Percentiles rank a stretch among this genome's conserved stretches.
These are phyloP conservation scores for Bungarus multicinctus DNA, from an alignment of 2,113 vertebrate species.

Conservation along the genomic window DNA sequence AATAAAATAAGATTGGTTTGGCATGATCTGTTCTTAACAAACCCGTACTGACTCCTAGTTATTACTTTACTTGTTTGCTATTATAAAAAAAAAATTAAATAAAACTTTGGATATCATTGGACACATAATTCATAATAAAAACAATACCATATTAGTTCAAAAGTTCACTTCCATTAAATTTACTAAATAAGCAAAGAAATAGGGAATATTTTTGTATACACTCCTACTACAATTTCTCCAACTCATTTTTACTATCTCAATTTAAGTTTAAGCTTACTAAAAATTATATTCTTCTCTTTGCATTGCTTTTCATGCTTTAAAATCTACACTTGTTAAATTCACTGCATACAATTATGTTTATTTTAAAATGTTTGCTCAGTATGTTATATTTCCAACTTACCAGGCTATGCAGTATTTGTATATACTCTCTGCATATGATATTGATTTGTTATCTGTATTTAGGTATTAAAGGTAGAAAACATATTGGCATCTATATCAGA, in stretches of 20 bases:
- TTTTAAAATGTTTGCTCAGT: conserved; percentile 3
- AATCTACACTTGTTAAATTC: background rate
- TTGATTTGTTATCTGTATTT: background rate
- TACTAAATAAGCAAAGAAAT: background rate
- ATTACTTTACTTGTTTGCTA: too few species aligned
- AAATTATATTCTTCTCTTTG: background rate
- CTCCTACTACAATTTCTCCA: background rate
- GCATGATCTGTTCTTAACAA: too few species aligned
- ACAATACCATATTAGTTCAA: background rate
- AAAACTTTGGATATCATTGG: background rate
- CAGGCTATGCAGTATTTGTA: background rate
- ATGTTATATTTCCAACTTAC: background rate
- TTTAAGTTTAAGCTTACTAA: background rate
- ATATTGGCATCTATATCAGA: background rate
- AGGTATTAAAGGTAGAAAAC: background rate
- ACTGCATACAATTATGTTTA: background rate
- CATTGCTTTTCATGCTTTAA: background rate
- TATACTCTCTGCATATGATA: background rate
- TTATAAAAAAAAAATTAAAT: too few species aligned
- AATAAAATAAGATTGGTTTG: too few species aligned
- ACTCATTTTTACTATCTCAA: background rate
- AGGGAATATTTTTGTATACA: background rate
- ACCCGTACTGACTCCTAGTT: too few species aligned
- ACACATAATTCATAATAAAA: background rate
- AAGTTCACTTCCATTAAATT: background rate